Percentiles rank a stretch among this genome's conserved stretches.
These are phyloP conservation scores for Epirrhoe tristata DNA, from an alignment of 2,888 invertebrate genomes.

Conservation along the genomic window DNA sequence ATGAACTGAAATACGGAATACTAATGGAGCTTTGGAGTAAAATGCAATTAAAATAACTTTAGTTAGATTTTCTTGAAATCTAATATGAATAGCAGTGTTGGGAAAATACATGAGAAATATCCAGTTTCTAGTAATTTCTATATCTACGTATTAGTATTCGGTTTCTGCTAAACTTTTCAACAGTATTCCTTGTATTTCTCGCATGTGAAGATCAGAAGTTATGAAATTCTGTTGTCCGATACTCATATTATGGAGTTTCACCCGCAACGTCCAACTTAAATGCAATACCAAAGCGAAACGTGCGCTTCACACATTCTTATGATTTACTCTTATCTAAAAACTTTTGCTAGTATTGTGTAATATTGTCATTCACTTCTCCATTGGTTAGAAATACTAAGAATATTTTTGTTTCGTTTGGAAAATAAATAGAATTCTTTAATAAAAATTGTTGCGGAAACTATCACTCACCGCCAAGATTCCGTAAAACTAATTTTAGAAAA, in stretches of 20 bases:
- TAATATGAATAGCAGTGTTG: background rate
- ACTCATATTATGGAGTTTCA: constrained; percentile 15
- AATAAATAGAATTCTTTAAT: background rate
- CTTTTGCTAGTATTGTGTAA: background rate
- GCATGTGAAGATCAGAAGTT: constrained; percentile 22
- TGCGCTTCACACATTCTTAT: constrained; percentile 5
- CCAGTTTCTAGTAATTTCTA: background rate
- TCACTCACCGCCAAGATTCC: background rate
- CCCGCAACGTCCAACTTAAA: constrained; percentile 19
- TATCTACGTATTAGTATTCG: too few species aligned
- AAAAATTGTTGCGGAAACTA: background rate
- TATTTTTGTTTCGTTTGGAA: too few species aligned
- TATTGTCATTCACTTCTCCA: background rate
- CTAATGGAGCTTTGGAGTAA: background rate
- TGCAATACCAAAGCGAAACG: constrained; percentile 22
- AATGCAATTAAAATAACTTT: background rate
- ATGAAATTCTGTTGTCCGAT: constrained; percentile 29
- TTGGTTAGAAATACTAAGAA: too few species aligned
- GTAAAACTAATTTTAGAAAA: background rate
- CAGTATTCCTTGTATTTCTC: constrained; percentile 7
- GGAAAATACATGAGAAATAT: background rate
- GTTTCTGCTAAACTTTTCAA: background rate
- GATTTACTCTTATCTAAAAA: constrained; percentile 14
- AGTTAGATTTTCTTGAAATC: background rate
- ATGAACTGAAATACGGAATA: background rate